Percentiles rank a stretch among this genome's conserved stretches.
Evolutionary conservation across 2,113 vertebrate genomes (phyloP).

Genomic region (Esox niger): DNA sequence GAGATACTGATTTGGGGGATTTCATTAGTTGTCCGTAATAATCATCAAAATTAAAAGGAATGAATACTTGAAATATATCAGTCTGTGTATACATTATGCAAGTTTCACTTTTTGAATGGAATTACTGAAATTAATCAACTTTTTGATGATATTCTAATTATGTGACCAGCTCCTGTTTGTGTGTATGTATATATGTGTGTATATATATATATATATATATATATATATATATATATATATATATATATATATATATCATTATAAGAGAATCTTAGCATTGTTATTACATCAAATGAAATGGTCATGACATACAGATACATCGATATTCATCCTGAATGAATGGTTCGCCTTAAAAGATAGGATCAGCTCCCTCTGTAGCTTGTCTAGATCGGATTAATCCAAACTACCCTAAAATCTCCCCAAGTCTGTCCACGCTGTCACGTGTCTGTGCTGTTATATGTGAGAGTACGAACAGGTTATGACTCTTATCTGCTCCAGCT

Average conservation of each 20-base stretch:
- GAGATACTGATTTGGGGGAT: too few relatives aligned
- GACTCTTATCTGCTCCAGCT: too few relatives aligned
- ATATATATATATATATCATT: neutral
- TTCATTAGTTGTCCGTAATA: too few relatives aligned
- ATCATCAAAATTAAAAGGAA: too few relatives aligned
- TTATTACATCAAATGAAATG: neutral
- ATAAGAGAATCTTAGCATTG: neutral
- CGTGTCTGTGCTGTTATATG: slow-evolving; percentile 28
- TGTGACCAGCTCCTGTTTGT: too few relatives aligned
- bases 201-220: too few relatives aligned
- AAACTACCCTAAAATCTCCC: neutral
- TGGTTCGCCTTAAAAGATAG: neutral
- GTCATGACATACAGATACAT: neutral
- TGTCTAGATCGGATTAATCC: neutral
- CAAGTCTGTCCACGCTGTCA: slow-evolving; percentile 4
- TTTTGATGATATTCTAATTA: too few relatives aligned
- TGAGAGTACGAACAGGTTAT: slow-evolving; percentile 28
- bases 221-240: neutral
- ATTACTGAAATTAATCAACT: too few relatives aligned
- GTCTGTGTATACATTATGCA: too few relatives aligned
- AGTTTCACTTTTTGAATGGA: too few relatives aligned
- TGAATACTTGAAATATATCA: too few relatives aligned
- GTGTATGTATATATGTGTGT: too few relatives aligned
- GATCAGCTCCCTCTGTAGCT: neutral
- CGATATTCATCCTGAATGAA: neutral